These are phyloP conservation scores for Drosophila truncata DNA, from an alignment of 1,140 invertebrate species.

Conservation along the genomic window DNA sequence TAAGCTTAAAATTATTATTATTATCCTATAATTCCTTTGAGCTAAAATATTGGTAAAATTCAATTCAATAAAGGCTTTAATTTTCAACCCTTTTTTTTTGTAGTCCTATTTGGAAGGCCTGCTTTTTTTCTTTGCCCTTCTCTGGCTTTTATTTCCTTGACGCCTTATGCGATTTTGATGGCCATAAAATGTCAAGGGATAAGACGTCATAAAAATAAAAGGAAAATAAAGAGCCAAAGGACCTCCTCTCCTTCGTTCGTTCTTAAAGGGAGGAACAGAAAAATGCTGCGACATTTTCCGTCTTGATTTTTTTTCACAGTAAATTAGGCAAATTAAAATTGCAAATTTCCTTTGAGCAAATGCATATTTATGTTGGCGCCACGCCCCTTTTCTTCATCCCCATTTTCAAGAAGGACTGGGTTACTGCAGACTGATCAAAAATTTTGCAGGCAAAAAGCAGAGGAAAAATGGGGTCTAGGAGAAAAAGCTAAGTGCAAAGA, in stretches of 20 bases:
- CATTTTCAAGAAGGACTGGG: background rate
- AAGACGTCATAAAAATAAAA: constrained; percentile 62
- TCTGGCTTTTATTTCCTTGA: constrained; percentile 36
- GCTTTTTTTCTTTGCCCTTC: background rate
- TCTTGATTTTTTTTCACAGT: constrained; percentile 33
- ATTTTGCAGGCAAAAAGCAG: constrained; percentile 9
- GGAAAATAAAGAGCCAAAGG: constrained; percentile 10
- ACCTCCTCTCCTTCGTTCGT: background rate
- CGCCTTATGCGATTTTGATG: constrained; percentile 67
- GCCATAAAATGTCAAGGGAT: constrained; percentile 64
- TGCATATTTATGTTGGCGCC: constrained; percentile 39
- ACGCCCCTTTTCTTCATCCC: constrained; percentile 18
- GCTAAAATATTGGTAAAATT: constrained; percentile 5
- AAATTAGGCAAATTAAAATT: constrained; percentile 57
- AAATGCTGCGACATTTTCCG: constrained; percentile 8
- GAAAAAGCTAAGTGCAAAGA: constrained; percentile 22
- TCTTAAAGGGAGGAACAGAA: constrained; percentile 5
- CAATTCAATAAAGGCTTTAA: constrained; percentile 51
- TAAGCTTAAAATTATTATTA: background rate
- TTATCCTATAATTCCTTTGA: background rate
- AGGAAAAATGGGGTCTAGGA: constrained; percentile 7
- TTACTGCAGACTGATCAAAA: constrained; percentile 17
- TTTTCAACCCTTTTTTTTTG: constrained; percentile 10
- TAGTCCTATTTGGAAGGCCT: background rate
- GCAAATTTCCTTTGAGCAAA: constrained; percentile 24